Evolutionary conservation across 2,113 vertebrate species (phyloP).

Genomic region (Fulmarus glacialis): DNA sequence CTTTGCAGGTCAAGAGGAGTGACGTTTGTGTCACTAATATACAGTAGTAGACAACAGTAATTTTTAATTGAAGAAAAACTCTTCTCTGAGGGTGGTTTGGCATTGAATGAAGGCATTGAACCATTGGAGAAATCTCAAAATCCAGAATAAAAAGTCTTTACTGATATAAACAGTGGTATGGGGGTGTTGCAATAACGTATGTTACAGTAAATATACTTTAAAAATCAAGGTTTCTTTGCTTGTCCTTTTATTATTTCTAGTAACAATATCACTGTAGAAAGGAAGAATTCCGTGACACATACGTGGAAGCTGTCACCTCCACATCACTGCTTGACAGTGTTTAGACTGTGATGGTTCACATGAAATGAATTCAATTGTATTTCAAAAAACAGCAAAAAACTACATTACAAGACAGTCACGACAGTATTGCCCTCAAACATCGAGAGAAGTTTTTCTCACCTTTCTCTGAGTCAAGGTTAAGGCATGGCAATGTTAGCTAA

Average conservation of each 20-base stretch:
- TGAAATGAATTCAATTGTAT: neutral
- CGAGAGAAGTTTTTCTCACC: neutral
- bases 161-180: neutral
- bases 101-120: neutral
- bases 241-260: neutral
- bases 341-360: neutral
- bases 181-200: neutral
- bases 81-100: neutral
- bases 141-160: neutral
- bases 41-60: neutral
- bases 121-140: neutral
- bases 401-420: neutral
- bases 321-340: neutral
- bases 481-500: neutral
- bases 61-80: neutral
- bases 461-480: constrained; percentile 2
- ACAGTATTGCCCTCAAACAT: neutral
- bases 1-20: neutral
- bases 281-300: neutral
- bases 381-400: neutral
- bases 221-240: neutral
- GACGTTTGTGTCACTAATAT: neutral
- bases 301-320: neutral
- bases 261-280: neutral
- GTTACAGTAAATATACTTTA: neutral